These are phyloP conservation scores for Catamblyrhynchus diadema DNA, from an alignment of 2,797 vertebrate species.

Conservation along the genomic window DNA sequence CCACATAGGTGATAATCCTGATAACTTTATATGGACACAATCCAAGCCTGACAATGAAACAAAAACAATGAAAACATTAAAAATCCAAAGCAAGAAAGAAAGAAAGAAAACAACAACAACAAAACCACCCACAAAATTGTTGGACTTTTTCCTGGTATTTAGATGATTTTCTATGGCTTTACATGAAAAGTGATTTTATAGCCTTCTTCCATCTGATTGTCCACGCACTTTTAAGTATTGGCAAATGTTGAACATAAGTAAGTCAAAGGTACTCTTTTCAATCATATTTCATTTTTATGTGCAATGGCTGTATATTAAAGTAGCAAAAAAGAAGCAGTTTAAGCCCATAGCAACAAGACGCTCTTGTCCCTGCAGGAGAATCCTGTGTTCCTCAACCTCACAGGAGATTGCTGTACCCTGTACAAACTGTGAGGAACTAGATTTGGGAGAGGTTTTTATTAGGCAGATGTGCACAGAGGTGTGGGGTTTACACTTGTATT, in stretches of 20 bases:
- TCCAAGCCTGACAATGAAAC: background rate
- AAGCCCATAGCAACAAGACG: background rate
- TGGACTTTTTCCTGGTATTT: background rate
- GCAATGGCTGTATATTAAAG: background rate
- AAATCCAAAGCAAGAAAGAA: background rate
- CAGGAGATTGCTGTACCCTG: background rate
- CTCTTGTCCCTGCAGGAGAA: background rate
- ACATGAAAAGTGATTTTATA: background rate
- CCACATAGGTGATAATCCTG: slow-evolving; percentile 52
- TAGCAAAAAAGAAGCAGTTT: background rate
- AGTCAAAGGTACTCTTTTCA: slow-evolving; percentile 9
- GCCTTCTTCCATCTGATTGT: background rate
- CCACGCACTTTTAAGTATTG: background rate
- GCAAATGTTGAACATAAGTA: slow-evolving; percentile 16
- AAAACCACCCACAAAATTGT: background rate
- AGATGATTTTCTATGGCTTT: background rate
- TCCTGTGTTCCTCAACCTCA: background rate
- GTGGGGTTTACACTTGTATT: background rate
- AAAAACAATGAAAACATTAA: background rate
- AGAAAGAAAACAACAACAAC: background rate
- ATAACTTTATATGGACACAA: slow-evolving; percentile 38
- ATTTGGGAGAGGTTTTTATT: background rate
- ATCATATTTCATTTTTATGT: background rate
- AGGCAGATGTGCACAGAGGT: background rate
- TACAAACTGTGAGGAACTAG: background rate